Evolutionary conservation across 2,888 invertebrate genomes (phyloP), one percentile per base, ranked within the genome.

Genomic region (Arrhopalites spinosus): DNA sequence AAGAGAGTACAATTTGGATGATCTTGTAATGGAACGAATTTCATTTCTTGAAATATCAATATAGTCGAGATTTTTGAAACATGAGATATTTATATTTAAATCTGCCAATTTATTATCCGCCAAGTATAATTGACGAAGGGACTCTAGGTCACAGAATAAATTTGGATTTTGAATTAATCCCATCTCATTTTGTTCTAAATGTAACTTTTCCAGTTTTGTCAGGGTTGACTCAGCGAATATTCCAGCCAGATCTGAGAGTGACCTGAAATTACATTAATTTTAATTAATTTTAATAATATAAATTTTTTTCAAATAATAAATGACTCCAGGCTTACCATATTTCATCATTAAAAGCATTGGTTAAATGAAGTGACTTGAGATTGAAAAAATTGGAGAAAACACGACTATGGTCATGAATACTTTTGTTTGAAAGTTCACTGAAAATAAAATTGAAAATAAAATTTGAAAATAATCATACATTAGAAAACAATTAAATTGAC

Each of bases 141-240:
- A 88, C 0, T 90, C 90, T 29, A 92, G 85, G 83, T 90, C 90
- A 83, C 92, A 93, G 84, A 93, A 93, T 0, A 92, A 89, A 63
- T 87, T 88, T 17, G 87, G 86, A 84, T 91, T 90, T 77, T 87
- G 87, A 80, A 92, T 91, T 68, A 88, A 86, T 30, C 88, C 88
- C 43, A 93, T 92, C 84, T 92, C 91, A 84, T 93, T 93, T 82
- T 92, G 91, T 83, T 92, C 92, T 82, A 93, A 85, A 84, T 93
- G 92, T 1, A 93, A 85, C 83, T 92, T 92, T 79, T 88, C 88
- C 79, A 93, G 85, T 78, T 88, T 89, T 0, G 88, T 88, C 78
- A 92, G 84, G 83, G 90, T 90, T 74, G 78, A 84, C 80, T 90
- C 90, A 8, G 89, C 88, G 83, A 92, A 92, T 75, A 92, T 90